Evolutionary conservation across 1,140 invertebrate species (phyloP), one percentile per base, ranked within the genome.

Genomic region (Olivierus martensii): DNA sequence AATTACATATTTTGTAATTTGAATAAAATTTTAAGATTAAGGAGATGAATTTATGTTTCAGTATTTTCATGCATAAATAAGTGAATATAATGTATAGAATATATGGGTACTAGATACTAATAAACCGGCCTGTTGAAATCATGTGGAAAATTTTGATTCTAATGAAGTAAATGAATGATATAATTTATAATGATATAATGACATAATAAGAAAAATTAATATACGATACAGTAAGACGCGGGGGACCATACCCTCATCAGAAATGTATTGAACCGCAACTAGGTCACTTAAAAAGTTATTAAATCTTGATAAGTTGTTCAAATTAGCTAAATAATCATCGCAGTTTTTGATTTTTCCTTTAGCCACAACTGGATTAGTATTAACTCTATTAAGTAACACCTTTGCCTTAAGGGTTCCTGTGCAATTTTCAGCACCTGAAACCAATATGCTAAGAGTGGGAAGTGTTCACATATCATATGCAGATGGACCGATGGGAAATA

Each of bases 401-500:
- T 51, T 51, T 42, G 49, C 49, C 21, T 51, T 51, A n/a, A 51
- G 34, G 38, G 3, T 51, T 15, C 34, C 12, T 35, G 12, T 18
- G 42, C 49, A 51, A 12, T 35, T 51, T 51, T 51, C 11, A 51
- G 19, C n/a, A 21, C 19, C 19, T 21, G 49, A 22, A 51, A 51
- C 49, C 39, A 51, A 51, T 3, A 38, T 42, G 42, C 19, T 51
- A n/a, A 51, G 49, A 51, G 49, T 51, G 34, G 34, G 12, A 51
- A 51, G 14, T 3, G 49, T 51, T 37, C 39, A 51, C 42, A 51
- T 51, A 44, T 51, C 49, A 51, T 34, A 43, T 42, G 12, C 49
- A 51, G 49, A 51, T 17, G 49, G 49, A 51, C 37, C 18, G 9
- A 51, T 44, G 14, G 49, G 42, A 51, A 51, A 51, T 51, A 51